A percentile compares a stretch with the other conserved stretches of the same genome.
Evolutionary conservation across 2,113 vertebrate genomes (phyloP).

Genomic region (Lanius ludovicianus): DNA sequence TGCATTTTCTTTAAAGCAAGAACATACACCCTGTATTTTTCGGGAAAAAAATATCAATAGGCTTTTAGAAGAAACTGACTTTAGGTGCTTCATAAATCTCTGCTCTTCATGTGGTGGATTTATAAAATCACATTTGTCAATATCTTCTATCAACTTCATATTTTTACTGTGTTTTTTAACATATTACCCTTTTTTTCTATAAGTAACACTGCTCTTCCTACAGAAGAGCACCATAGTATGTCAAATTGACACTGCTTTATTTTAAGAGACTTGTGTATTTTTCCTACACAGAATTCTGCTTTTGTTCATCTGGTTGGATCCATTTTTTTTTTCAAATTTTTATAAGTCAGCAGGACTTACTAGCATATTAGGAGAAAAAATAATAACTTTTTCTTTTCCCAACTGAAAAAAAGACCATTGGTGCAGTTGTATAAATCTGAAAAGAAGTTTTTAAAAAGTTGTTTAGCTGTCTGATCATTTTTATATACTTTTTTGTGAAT

Average conservation of each 20-base stretch:
- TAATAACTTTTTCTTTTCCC: accelerated
- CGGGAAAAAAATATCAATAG: not conserved
- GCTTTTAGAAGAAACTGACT: not conserved
- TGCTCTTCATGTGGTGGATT: not conserved
- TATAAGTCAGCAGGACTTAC: not conserved
- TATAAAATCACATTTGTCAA: not conserved
- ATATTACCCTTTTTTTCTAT: accelerated
- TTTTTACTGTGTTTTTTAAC: not conserved
- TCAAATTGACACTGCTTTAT: not conserved
- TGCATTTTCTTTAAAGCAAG: not conserved
- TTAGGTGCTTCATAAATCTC: not conserved
- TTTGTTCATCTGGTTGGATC: not conserved
- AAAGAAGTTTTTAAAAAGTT: not conserved
- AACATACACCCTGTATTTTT: not conserved
- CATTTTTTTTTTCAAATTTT: not conserved
- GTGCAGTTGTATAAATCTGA: not conserved
- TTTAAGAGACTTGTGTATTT: not conserved
- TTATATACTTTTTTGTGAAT: not conserved
- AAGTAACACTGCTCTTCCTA: not conserved
- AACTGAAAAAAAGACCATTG: not conserved
- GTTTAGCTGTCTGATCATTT: not conserved
- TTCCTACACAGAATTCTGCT: not conserved
- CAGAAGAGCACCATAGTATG: not conserved
- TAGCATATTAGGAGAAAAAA: not conserved
- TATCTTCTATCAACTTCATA: not conserved